Percentiles rank a stretch among this genome's conserved stretches.
Evolutionary conservation across 2,888 invertebrate genomes (phyloP).

Genomic region (Coecobrya sp.): DNA sequence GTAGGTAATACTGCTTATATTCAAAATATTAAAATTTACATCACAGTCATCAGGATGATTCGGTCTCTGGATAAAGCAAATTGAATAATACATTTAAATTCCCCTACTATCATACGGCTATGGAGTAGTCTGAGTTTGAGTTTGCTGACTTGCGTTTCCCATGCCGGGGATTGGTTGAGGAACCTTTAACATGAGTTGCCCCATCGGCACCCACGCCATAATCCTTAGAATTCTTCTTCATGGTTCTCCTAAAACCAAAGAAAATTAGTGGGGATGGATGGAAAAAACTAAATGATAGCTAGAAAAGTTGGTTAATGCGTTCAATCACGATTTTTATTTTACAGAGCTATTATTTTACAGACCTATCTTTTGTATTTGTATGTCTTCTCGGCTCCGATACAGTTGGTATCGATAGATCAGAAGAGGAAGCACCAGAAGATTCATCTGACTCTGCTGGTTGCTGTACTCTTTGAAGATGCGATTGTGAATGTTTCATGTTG

Average conservation of each 20-base stretch:
- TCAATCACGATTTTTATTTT: conserved; percentile 20
- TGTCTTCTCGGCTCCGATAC: conserved; percentile 59
- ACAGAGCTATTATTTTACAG: background rate
- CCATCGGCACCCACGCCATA: conserved; percentile 49
- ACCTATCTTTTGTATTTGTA: conserved; percentile 68
- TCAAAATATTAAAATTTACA: background rate
- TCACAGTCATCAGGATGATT: conserved; percentile 61
- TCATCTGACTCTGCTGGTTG: conserved; percentile 18
- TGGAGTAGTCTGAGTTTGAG: conserved; percentile 81
- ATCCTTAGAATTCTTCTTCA: conserved; percentile 67
- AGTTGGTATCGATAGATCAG: conserved; percentile 64
- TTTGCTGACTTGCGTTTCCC: conserved; percentile 75
- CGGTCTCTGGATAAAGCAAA: background rate
- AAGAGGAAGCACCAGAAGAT: conserved; percentile 35
- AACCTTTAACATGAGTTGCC: conserved; percentile 60
- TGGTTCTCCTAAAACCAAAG: conserved; percentile 27
- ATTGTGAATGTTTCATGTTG: conserved; percentile 40
- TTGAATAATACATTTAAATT: background rate
- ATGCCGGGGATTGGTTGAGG: conserved; percentile 66
- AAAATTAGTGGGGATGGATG: conserved; percentile 10
- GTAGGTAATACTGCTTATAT: too few relatives aligned
- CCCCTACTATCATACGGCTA: conserved; percentile 82
- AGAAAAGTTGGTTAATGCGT: conserved; percentile 7
- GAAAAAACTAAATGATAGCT: background rate
- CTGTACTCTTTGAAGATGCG: background rate